Percentiles rank a stretch among this genome's conserved stretches.
Conservation (phyloP, 2,888 invertebrate genomes). For the Plemyria rubiginata region DNA sequence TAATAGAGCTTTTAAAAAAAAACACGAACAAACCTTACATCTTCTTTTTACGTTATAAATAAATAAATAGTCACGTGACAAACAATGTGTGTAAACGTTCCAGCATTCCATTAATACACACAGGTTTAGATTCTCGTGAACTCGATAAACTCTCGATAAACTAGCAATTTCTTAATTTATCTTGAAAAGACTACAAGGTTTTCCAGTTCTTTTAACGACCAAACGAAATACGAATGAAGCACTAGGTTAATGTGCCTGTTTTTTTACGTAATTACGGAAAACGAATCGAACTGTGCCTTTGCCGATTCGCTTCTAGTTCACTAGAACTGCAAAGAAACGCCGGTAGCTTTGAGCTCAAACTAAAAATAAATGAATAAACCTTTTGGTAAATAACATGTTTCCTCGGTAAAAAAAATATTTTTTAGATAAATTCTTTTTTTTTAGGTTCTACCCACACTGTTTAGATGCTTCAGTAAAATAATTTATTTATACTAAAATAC, state of each 20-base stretch:
- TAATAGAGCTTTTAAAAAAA: not conserved
- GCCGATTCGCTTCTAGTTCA: constrained; percentile 20
- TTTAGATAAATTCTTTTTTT: not conserved
- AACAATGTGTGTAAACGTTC: no score
- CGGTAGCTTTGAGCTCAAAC: constrained; percentile 24
- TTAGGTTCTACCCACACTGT: no score
- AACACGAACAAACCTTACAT: not conserved
- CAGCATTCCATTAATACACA: no score
- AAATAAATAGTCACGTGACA: no score
- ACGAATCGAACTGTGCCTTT: constrained; percentile 27
- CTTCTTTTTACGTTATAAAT: no score
- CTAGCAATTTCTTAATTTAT: not conserved
- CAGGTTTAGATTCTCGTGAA: not conserved
- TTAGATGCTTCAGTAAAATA: not conserved
- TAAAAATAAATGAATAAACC: constrained; percentile 18
- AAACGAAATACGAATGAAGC: constrained; percentile 15
- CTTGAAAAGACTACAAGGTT: constrained; percentile 3
- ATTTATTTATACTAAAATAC: no score
- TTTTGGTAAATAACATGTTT: not conserved
- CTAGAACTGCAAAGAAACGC: constrained; percentile 20
- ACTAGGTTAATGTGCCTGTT: constrained; percentile 20
- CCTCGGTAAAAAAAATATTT: not conserved
- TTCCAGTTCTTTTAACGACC: constrained; percentile 3
- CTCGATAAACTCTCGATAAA: not conserved
- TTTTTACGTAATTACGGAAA: constrained; percentile 29